phyloP scores from a whole-genome alignment of 2,888 invertebrate genomes.

The Pinctada fucata region DNA sequence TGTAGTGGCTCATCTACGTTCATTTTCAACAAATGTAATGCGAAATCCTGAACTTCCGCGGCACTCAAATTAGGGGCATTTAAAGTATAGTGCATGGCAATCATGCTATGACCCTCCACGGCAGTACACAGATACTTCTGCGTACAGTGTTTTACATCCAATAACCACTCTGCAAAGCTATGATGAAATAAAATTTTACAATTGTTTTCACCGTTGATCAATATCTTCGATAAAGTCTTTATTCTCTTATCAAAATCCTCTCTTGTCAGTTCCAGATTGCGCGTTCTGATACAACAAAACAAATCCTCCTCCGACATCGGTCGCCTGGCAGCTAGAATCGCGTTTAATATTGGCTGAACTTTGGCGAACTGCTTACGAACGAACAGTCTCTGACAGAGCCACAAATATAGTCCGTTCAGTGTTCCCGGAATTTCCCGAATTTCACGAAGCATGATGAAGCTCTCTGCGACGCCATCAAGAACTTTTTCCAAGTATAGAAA shows the following conservation, averaged over 20 bases:
- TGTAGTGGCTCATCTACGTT: constrained; percentile 72
- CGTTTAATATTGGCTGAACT: constrained; percentile 85
- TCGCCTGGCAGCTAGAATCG: constrained; percentile 88
- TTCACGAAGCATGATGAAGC: constrained; percentile 91
- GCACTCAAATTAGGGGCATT: constrained; percentile 78
- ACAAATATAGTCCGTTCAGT: constrained; percentile 94
- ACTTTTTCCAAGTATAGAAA: constrained; percentile 77
- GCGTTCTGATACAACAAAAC: constrained; percentile 88
- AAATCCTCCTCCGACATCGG: constrained; percentile 87
- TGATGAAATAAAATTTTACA: constrained; percentile 89
- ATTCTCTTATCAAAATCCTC: constrained; percentile 70
- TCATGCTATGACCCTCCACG: constrained; percentile 87
- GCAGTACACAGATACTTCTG: constrained; percentile 89
- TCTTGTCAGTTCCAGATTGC: constrained; percentile 83
- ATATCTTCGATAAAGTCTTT: constrained; percentile 77
- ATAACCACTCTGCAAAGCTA: constrained; percentile 95
- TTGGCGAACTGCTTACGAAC: constrained; percentile 90
- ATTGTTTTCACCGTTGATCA: constrained; percentile 84
- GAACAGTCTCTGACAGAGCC: constrained; percentile 95
- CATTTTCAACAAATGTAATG: constrained; percentile 78
- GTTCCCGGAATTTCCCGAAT: constrained; percentile 96
- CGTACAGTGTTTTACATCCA: constrained; percentile 98
- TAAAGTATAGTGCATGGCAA: constrained; percentile 82
- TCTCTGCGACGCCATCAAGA: constrained; percentile 93
- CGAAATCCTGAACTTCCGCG: constrained; percentile 78